Base-by-base conservation (phyloP, 2,888 invertebrate genomes). In the Torymus aiolomorphi region DNA sequence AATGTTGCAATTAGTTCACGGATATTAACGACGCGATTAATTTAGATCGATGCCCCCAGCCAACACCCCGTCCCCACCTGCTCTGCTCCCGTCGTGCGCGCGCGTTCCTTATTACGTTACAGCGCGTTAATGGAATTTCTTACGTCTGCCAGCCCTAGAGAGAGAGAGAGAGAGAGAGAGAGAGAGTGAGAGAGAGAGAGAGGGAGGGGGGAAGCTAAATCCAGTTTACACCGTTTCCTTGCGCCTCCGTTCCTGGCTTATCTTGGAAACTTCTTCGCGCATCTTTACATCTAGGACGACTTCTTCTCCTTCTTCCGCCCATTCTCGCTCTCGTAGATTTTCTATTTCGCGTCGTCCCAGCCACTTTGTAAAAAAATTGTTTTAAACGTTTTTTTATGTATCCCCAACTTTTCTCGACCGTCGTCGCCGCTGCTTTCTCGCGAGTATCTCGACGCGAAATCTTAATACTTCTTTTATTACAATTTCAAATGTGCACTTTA, bases 1-100 rank as follows among this genome's bases (percentile, higher is more conserved):
- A 62, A 80, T 62, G 76, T 80, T 80, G 82, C 79, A 83, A 82
- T 83, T 84, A 82, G 78, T 84, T 80, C 77, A 31, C 61, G 76
- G 75, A 76, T 80, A 82, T 82, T 83, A 82, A 83, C 80, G 82
- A 82, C 69, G 82, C 80, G 82, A 83, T 82, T 83, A 83, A 83
- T 83, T 82, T 81, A 81, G 82, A 83, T 83, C 83, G 81, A 82
- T 83, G 80, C 52, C 20, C 57, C 14, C 42, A 42, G 13, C 54
- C 18, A 20, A 16, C 14, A n/a, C 16, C 13, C n/a, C 24, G n/a
- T 12, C 12, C 2, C 56, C 42, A 11, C 14, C 2, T 42, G 42
- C 42, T 42, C 42, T 42, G 42, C 42, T 42, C 42, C 42, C 42
- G 42, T 8, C 42, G 42, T 8, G 42, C 42, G 20, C 13, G 13